Evolutionary conservation across 2,797 vertebrate species (phyloP).

Genomic region (Heterohyrax brucei): DNA sequence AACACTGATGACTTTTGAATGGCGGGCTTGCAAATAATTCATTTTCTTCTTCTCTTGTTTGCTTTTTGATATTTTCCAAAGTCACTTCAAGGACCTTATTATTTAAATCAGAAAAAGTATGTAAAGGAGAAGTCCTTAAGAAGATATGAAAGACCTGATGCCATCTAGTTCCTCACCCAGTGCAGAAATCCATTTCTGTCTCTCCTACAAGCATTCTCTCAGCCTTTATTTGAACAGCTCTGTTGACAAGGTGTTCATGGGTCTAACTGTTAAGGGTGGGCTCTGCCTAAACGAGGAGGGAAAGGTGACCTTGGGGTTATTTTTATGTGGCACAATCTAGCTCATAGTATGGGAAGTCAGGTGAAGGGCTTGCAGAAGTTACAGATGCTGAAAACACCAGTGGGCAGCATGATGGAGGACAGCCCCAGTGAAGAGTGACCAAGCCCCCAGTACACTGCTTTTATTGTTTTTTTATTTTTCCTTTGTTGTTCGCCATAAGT

Average conservation of each 20-base stretch:
- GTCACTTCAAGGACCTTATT: not conserved
- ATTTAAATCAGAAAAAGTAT: conserved; percentile 37
- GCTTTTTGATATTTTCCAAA: conserved; percentile 30
- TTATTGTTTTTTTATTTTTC: not conserved
- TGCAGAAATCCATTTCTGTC: not conserved
- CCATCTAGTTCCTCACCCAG: too few species aligned
- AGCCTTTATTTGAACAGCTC: not conserved
- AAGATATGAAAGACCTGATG: not conserved
- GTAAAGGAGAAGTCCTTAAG: not conserved
- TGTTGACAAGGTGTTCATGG: not conserved
- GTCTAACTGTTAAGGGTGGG: not conserved
- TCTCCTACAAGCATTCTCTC: not conserved
- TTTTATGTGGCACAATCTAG: not conserved
- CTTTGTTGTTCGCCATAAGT: too few species aligned
- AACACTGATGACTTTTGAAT: not conserved
- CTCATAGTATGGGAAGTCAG: not conserved
- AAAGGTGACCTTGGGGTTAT: not conserved
- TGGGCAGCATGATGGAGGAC: not conserved
- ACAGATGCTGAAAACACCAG: not conserved
- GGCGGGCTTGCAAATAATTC: not conserved
- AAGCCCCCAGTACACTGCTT: not conserved
- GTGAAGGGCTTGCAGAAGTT: not conserved
- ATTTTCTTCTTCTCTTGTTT: not conserved
- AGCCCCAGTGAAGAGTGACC: not conserved
- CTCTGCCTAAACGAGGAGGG: not conserved